Evolutionary conservation across 1,140 invertebrate genomes (phyloP).

Genomic region (Anoplophora glabripennis): DNA sequence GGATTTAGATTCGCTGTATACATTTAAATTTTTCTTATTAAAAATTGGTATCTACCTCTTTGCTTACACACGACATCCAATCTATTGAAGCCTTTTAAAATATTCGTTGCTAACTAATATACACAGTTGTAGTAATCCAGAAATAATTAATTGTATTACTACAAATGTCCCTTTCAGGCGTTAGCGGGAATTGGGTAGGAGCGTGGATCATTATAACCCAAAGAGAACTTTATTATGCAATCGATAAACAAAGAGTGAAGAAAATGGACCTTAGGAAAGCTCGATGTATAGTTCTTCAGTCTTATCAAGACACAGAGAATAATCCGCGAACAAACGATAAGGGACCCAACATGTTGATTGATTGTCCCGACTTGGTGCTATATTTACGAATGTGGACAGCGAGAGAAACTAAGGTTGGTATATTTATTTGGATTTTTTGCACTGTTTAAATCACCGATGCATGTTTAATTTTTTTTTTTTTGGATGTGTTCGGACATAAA

Average conservation of each 20-base stretch:
- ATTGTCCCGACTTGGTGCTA: conserved; percentile 59
- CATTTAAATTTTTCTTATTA: no score
- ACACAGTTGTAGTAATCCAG: no score
- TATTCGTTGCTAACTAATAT: no score
- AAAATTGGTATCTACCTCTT: no score
- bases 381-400: conserved; percentile 69
- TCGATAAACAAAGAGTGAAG: conserved; percentile 56
- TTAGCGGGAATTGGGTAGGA: conserved; percentile 69
- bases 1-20: no score
- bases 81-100: no score
- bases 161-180: conserved; percentile 54
- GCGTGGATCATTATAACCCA: conserved; percentile 75
- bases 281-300: conserved; percentile 66
- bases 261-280: conserved; percentile 78
- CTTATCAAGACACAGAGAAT: conserved; percentile 52
- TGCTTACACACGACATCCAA: no score
- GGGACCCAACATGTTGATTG: conserved; percentile 63
- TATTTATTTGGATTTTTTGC: no score
- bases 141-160: no score
- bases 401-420: conserved; percentile 62
- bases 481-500: no score
- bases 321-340: conserved; percentile 55
- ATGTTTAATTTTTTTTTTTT: no score
- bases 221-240: conserved; percentile 66
- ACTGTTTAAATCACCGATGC: no score